Base-by-base conservation (phyloP, 2,113 vertebrate species). In the Oryctolagus cuniculus region DNA sequence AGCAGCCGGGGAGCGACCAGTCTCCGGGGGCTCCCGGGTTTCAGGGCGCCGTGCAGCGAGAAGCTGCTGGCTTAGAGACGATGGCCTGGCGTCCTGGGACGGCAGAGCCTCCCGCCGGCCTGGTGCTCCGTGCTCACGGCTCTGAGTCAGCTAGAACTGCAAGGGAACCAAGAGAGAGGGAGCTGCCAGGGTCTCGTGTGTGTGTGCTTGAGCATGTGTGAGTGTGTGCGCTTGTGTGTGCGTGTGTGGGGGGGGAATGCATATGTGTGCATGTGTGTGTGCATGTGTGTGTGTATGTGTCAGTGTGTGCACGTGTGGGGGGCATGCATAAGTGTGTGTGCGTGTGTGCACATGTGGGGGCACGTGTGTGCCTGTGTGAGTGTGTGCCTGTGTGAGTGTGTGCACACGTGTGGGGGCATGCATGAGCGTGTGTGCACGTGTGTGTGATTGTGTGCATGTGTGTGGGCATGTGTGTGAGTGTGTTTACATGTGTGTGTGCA, bases 1-100 rank as follows among this genome's bases (percentile, higher is more conserved):
- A 86, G 98, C 84, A 96, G 66, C 97, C 96, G 85, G 94, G 95
- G 96, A 96, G 11, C 67, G 95, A 87, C 79, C 89, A 67, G 3
- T 89, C 98, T 97, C 98, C 90, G 95, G 98, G 98, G 98, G 82
- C 97, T 89, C 94, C 1, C 31, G 67, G 96, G 94, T 96, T 98
- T 98, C 98, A 97, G 96, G 96, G 93, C 91, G 95, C 97, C 95
- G 97, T 96, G 95, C 95, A 96, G 92, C 81, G 87, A 97, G 96
- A 97, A 98, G 96, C 98, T 80, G 64, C 94, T 49, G 85, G 97
- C 92, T 97, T 82, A 94, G 92, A 97, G 96, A 94, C 88, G 96
- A 97, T 49, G 96, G 95, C 90, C 84, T 69, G 89, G 79, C 93
- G 89, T 95, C 98, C 94, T 82, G 93, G 82, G 92, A 98, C 94